These are phyloP conservation scores for Ischnura elegans DNA, from an alignment of 2,888 invertebrate species.

Conservation along the genomic window DNA sequence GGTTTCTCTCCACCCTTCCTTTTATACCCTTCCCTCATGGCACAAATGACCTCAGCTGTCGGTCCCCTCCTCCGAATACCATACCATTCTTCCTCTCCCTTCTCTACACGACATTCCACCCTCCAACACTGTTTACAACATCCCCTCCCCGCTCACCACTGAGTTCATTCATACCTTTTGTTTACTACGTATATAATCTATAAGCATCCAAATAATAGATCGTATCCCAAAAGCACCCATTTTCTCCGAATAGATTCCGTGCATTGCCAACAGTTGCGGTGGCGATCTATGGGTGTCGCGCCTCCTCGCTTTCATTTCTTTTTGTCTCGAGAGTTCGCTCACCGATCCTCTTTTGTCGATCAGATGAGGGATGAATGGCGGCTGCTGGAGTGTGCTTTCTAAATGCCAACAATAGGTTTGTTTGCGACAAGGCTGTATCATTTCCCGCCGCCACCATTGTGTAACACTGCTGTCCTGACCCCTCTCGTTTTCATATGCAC, in stretches of 20 bases:
- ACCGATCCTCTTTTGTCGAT: neutral
- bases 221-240: no score
- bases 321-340: neutral
- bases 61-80: no score
- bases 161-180: no score
- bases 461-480: neutral
- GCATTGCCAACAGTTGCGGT: neutral
- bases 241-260: neutral
- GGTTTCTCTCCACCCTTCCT: no score
- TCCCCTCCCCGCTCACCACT: no score
- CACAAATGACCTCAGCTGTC: no score
- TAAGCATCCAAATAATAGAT: no score
- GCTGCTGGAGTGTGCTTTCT: neutral
- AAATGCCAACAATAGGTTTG: constrained; percentile 4
- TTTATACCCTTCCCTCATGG: no score
- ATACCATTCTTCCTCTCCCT: no score
- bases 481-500: neutral
- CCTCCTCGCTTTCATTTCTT: neutral
- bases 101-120: no score
- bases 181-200: no score
- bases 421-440: neutral
- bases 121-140: no score
- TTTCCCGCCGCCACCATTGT: neutral
- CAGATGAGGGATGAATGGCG: neutral
- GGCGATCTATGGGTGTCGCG: neutral